Percentiles rank a stretch among this genome's conserved stretches.
These are phyloP conservation scores for Laodelphax striatellus DNA, from an alignment of 1,140 invertebrate species.

Conservation along the genomic window DNA sequence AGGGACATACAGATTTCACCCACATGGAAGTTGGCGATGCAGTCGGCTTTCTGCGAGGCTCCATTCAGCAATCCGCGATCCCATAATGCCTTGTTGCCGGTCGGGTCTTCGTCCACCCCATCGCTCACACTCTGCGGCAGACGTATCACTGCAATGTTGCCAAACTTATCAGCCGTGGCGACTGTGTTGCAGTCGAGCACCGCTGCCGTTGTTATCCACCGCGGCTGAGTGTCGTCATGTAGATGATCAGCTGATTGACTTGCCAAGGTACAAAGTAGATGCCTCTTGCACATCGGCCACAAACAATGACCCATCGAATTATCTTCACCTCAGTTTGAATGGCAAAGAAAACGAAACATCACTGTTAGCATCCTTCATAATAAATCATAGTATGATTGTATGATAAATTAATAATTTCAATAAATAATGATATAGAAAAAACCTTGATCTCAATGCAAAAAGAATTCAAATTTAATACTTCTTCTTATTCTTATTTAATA, in stretches of 20 bases:
- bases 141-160: constrained; percentile 86
- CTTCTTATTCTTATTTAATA: too few species aligned
- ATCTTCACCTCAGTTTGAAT: constrained; percentile 86
- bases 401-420: too few species aligned
- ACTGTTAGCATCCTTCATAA: too few species aligned
- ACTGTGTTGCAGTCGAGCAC: constrained; percentile 96
- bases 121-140: constrained; percentile 84
- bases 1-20: constrained; percentile 86
- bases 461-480: too few species aligned
- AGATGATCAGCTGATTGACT: constrained; percentile 96
- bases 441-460: too few species aligned
- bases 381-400: too few species aligned
- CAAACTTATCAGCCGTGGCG: constrained; percentile 95
- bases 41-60: constrained; percentile 94
- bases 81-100: constrained; percentile 96
- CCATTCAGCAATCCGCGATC: constrained; percentile 93
- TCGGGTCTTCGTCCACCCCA: constrained; percentile 98
- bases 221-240: constrained; percentile 93
- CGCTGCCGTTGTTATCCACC: constrained; percentile 87
- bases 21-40: constrained; percentile 86
- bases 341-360: constrained; percentile 25
- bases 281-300: constrained; percentile 93
- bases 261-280: constrained; percentile 90
- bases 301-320: constrained; percentile 86
- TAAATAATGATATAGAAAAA: too few species aligned